Base-by-base conservation (phyloP, 2,797 vertebrate species). In the Leptatherina wallacei region DNA sequence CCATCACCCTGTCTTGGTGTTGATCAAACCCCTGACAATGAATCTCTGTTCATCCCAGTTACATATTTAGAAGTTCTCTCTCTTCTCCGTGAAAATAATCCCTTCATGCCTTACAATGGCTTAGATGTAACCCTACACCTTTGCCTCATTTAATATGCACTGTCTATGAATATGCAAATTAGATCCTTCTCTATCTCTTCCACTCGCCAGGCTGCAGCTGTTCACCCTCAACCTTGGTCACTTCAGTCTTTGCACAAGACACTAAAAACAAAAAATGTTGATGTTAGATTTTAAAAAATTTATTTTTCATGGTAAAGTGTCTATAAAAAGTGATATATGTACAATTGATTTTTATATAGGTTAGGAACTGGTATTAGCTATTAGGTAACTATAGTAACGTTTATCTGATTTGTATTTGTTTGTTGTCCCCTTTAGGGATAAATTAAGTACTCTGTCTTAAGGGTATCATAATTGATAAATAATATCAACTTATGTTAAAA, bases 61-160 rank as follows among this genome's bases (percentile, higher is more conserved):
- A 51, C 29, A 35, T 49, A n/a, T 49, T 63, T 49, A n/a, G 40
- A 33, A 51, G 27, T 32, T 20, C 27, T 33, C 32, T 63, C 22
- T 62, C n/a, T 27, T 47, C 29, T n/a, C 27, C 42, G 33, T 33
- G 30, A 47, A 49, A 33, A 49, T 47, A 49, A 63, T 47, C 61
- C 30, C n/a, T 33, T 33, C 27, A 63, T 63, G 29, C 61, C 44
- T 63, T 22, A 33, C 42, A 63, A 33, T 51, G 61, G 42, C 29
- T 51, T 12, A 49, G 29, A 61, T 51, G 9, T 33, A 63, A 49
- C 30, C 20, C 20, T 14, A 32, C 18, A 63, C 44, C 42, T 33
- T 49, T 22, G 18, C 20, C 29, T 63, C 29, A 32, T 33, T 63
- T 63, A 32, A 63, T 64, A 35, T 51, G n/a, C 29, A 35, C 29